A percentile compares a stretch with the other conserved stretches of the same genome.
Conservation (phyloP, 2,113 vertebrate genomes). For the Tachuris rubrigastra region DNA sequence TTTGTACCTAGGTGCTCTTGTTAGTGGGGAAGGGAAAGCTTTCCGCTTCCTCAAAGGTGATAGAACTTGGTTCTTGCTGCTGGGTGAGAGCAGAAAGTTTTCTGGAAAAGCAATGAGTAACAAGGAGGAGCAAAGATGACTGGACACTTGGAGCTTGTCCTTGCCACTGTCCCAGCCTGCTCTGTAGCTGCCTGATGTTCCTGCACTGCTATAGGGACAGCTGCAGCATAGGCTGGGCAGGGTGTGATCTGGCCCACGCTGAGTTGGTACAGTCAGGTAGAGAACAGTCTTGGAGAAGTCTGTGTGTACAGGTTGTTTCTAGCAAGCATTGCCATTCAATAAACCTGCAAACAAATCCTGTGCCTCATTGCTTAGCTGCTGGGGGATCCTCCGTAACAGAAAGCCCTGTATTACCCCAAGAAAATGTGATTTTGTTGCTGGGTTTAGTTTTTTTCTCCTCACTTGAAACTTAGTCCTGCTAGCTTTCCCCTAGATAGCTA, state of each 20-base stretch:
- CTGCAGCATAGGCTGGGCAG: neutral
- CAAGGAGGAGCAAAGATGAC: neutral
- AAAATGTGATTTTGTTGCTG: neutral
- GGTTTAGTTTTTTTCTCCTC: neutral
- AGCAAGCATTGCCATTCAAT: neutral
- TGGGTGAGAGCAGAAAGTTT: neutral
- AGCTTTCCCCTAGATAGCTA: neutral
- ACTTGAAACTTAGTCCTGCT: neutral
- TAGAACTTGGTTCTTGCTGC: neutral
- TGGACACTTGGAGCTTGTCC: neutral
- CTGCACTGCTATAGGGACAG: neutral
- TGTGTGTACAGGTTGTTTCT: neutral
- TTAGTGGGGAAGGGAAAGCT: neutral
- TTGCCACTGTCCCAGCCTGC: neutral
- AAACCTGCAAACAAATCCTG: neutral
- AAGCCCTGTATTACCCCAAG: neutral
- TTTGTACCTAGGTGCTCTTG: neutral
- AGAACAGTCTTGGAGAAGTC: neutral
- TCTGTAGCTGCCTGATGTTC: neutral
- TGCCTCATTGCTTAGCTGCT: neutral
- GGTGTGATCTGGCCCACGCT: neutral
- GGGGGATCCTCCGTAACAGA: neutral
- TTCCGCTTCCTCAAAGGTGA: neutral
- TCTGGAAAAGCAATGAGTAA: neutral
- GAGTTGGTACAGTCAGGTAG: neutral